Conservation (phyloP, 2,888 invertebrate genomes). For the Chromoteleia sp. region DNA sequence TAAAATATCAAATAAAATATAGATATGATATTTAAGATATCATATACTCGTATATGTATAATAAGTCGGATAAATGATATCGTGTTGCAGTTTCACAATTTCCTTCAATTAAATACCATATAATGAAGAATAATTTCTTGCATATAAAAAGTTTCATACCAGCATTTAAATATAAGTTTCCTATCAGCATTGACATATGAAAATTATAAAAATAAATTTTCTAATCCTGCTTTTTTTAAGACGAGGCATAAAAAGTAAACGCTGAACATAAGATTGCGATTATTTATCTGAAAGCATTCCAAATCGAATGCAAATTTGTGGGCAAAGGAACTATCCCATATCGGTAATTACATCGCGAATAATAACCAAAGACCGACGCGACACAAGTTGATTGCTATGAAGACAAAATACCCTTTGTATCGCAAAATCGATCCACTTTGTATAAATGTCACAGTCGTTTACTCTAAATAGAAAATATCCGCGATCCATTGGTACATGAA, state of each 20-base stretch:
- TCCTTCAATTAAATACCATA: too few relatives aligned
- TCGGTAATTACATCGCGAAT: conserved; percentile 46
- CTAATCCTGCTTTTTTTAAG: conserved; percentile 5
- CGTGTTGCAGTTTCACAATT: too few relatives aligned
- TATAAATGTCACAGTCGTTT: conserved; percentile 60
- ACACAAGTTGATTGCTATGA: conserved; percentile 36
- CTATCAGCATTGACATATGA: not conserved
- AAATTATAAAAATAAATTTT: not conserved
- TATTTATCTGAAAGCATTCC: conserved; percentile 25
- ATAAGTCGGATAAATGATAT: too few relatives aligned
- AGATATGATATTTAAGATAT: too few relatives aligned
- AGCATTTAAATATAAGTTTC: too few relatives aligned
- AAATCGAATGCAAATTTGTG: conserved; percentile 40
- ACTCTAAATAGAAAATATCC: conserved; percentile 62
- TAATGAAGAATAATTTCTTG: too few relatives aligned
- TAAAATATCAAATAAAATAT: too few relatives aligned
- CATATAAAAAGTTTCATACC: too few relatives aligned
- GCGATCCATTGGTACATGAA: conserved; percentile 50
- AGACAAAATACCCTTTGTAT: conserved; percentile 55
- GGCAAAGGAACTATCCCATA: conserved; percentile 15
- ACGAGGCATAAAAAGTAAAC: not conserved
- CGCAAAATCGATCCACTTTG: conserved; percentile 55
- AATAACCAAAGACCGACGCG: conserved; percentile 37
- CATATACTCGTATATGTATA: too few relatives aligned
- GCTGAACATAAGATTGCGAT: conserved; percentile 15